Evolutionary conservation across 2,888 invertebrate genomes (phyloP).

Genomic region (Calameuta pallipes): DNA sequence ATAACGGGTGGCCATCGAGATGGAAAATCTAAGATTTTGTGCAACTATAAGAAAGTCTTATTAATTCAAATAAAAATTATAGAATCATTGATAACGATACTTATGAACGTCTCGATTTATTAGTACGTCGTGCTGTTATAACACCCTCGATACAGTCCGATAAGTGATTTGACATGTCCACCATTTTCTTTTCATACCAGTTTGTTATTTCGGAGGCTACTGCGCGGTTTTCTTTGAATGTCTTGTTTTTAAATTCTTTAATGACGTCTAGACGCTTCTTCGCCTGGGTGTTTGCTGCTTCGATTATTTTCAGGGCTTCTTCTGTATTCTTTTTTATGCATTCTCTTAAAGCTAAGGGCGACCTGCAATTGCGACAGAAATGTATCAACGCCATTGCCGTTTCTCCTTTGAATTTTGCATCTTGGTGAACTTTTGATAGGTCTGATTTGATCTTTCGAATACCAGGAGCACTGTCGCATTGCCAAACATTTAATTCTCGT

Average conservation of each 20-base stretch:
- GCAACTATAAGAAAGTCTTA: neutral
- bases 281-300: slow-evolving; percentile 13
- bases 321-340: slow-evolving; percentile 30
- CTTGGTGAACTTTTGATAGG: slow-evolving; percentile 23
- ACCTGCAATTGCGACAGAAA: slow-evolving; percentile 28
- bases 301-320: slow-evolving; percentile 29
- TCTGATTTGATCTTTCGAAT: slow-evolving; percentile 18
- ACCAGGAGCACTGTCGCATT: slow-evolving; percentile 17
- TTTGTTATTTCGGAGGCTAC: slow-evolving; percentile 19
- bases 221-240: slow-evolving; percentile 19
- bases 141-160: slow-evolving; percentile 24
- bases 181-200: slow-evolving; percentile 27
- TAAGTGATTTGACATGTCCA: slow-evolving; percentile 21
- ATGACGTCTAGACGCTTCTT: neutral
- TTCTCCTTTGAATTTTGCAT: slow-evolving; percentile 14
- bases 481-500: slow-evolving; percentile 25
- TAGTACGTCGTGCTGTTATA: neutral
- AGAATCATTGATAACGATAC: neutral
- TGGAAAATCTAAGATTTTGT: neutral
- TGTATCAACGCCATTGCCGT: slow-evolving; percentile 25
- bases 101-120: neutral
- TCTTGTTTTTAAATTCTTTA: slow-evolving; percentile 24
- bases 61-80: neutral
- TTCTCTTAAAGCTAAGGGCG: slow-evolving; percentile 23
- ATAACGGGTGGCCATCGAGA: neutral